These are phyloP conservation scores for Centropyge bicolor DNA, from an alignment of 2,797 vertebrate species.

Conservation along the genomic window DNA sequence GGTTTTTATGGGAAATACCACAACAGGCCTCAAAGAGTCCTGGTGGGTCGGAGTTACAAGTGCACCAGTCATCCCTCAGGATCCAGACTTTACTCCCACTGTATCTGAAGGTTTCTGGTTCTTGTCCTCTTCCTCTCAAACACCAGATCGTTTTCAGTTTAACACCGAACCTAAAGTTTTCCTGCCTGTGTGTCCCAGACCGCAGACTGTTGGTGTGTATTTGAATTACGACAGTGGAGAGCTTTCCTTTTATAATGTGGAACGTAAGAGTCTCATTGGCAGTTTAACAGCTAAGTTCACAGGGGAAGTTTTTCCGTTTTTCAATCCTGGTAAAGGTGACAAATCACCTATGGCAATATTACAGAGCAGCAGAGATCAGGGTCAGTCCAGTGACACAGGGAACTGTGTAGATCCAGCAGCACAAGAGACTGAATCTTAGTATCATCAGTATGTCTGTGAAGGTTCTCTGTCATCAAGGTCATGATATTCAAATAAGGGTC, in stretches of 20 bases:
- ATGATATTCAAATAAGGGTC: too few relatives aligned
- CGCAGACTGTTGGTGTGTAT: constrained; percentile 66
- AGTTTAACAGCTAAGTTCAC: constrained; percentile 44
- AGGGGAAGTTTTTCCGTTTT: constrained; percentile 69
- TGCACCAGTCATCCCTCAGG: accelerated
- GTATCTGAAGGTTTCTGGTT: constrained; percentile 68
- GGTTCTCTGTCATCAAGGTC: too few relatives aligned
- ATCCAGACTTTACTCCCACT: accelerated
- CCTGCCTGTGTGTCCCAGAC: constrained; percentile 10
- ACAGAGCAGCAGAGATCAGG: accelerated
- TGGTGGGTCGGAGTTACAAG: constrained; percentile 80
- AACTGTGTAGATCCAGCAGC: background rate
- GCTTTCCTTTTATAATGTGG: constrained; percentile 74
- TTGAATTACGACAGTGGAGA: constrained; percentile 49
- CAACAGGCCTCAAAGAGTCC: background rate
- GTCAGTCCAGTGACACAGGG: accelerated
- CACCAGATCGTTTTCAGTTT: constrained; percentile 1
- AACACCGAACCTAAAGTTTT: constrained; percentile 21
- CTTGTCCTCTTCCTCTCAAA: constrained; percentile 61
- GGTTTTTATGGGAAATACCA: accelerated
- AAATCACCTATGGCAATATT: background rate
- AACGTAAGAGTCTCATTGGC: constrained; percentile 27
- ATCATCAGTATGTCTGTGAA: background rate
- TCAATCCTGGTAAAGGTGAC: constrained; percentile 78
- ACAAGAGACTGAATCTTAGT: background rate